Evolutionary conservation across 2,797 vertebrate species (phyloP), one percentile per base, ranked within the genome.

Genomic region (Setipinna tenuifilis): DNA sequence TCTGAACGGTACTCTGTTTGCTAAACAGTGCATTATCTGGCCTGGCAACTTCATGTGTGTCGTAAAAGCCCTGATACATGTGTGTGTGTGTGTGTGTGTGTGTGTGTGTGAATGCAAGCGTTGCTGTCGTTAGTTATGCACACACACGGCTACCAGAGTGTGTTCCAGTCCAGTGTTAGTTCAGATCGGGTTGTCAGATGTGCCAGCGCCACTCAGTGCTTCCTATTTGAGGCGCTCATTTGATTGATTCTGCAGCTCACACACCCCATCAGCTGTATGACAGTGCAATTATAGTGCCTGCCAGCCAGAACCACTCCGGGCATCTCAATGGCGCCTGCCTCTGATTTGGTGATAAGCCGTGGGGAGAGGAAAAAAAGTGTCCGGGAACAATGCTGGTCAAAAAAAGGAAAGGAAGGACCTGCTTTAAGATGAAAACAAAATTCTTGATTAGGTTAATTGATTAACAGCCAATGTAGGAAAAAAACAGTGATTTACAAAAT

Each of bases 241-340:
- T 78, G 71, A 78, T 78, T 78, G 71, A 78, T 78, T 44, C 71
- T 78, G 14, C 35, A 78, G 71, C 31, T 31, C 71, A 21, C 68
- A 75, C 31, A 78, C 6, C 71, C 59, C 84, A 85, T 71, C 81
- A 82, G 46, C 84, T 65, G 17, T 68, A 50, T 82, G 84, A 82
- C 84, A 82, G 84, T 46, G 28, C 84, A 82, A 82, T 82, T 85
- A 81, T 48, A 82, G 50, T 16, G 78, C 61, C 80, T 85, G 84
- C 59, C 80, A 54, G 58, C 41, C 25, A 82, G 23, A 81, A 35
- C 59, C 58, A 35, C 44, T 85, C 59, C 9, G 14, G n/a, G 78
- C 59, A 54, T 85, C 81, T 85, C 44, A 85, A 65, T 68, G 59
- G 82, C 28, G 82, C 44, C 71, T 19, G 16, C 14, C 14, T 35